phyloP scores from a whole-genome alignment of 2,888 invertebrate species.

The Microchrysa polita region DNA sequence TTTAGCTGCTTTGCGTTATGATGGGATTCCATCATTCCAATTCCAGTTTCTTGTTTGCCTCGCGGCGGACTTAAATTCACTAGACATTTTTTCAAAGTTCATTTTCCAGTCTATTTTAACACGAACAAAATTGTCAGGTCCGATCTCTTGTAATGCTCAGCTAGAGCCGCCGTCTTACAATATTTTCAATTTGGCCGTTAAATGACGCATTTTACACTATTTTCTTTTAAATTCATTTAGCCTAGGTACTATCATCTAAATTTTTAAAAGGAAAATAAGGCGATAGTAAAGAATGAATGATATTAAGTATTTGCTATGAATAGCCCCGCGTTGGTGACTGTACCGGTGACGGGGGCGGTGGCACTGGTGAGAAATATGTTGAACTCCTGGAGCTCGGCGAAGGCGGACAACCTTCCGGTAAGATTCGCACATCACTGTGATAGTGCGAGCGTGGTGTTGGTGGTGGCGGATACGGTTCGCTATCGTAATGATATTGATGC shows the following conservation, averaged over 20 bases:
- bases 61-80: neutral
- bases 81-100: too few relatives aligned
- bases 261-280: constrained; percentile 43
- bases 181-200: constrained; percentile 20
- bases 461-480: constrained; percentile 78
- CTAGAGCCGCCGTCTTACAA: neutral
- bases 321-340: constrained; percentile 68
- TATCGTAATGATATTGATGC: constrained; percentile 69
- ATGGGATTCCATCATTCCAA: neutral
- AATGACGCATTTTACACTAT: constrained; percentile 8
- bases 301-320: constrained; percentile 51
- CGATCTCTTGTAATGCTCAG: neutral
- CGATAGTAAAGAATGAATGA: constrained; percentile 45
- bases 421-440: constrained; percentile 73
- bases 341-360: constrained; percentile 88
- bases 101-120: neutral
- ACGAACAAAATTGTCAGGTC: neutral
- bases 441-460: constrained; percentile 80
- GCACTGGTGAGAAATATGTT: constrained; percentile 81
- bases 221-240: constrained; percentile 20
- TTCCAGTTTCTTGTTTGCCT: neutral
- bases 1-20: neutral
- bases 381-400: constrained; percentile 79
- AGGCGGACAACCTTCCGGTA: constrained; percentile 71
- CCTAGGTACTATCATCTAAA: constrained; percentile 34